These are phyloP conservation scores for Eulemur albifrons DNA, from an alignment of 2,797 vertebrate genomes.

Conservation along the genomic window DNA sequence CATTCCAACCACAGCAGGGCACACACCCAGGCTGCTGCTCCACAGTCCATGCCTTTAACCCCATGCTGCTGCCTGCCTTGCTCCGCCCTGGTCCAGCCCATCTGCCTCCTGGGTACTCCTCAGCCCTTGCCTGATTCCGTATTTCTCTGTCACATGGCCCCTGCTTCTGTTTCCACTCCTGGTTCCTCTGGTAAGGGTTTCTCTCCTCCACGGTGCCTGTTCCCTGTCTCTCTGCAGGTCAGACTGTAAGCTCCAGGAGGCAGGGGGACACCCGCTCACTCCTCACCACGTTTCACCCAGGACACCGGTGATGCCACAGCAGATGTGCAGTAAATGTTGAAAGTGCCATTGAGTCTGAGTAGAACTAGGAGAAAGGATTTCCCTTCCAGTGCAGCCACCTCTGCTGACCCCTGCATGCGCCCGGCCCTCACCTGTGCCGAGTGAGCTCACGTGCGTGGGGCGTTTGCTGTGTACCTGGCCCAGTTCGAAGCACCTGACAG, in stretches of 20 bases:
- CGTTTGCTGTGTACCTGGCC: background rate
- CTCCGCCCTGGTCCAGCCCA: too few relatives aligned
- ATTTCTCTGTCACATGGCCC: background rate
- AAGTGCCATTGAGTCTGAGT: too few relatives aligned
- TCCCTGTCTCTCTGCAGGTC: background rate
- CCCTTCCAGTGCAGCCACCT: accelerated
- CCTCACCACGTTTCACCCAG: accelerated
- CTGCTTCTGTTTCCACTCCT: accelerated
- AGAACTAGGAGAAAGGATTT: background rate
- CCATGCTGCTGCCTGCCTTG: background rate
- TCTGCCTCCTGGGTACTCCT: background rate
- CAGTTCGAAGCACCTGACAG: accelerated
- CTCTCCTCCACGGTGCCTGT: background rate
- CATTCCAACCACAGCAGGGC: too few relatives aligned
- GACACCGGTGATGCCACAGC: accelerated
- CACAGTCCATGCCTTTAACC: background rate
- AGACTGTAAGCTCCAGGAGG: background rate
- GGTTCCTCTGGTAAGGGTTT: background rate
- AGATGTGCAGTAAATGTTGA: accelerated
- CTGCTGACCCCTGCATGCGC: accelerated
- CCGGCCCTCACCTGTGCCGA: background rate
- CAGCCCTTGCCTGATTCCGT: too few relatives aligned
- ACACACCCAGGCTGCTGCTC: background rate
- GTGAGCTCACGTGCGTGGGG: accelerated
- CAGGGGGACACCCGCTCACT: accelerated